phyloP scores from a whole-genome alignment of 2,113 vertebrate species.

The Xenopus borealis region DNA sequence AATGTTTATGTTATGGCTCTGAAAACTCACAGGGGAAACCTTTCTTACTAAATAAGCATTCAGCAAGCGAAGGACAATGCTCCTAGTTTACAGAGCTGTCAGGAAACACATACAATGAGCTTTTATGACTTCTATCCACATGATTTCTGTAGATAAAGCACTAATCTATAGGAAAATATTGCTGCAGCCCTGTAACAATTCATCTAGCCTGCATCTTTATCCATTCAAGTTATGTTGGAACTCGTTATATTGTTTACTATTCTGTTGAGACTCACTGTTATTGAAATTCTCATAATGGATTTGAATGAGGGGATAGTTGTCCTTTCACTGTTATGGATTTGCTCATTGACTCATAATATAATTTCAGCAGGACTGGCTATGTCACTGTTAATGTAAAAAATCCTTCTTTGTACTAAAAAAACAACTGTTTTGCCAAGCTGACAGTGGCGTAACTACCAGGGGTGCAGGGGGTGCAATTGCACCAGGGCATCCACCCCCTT shows the following conservation, averaged over 20 bases:
- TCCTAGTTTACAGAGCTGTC: slow-evolving; percentile 8
- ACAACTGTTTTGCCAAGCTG: too few species aligned
- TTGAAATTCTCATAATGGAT: not conserved
- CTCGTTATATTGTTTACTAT: slow-evolving; percentile 6
- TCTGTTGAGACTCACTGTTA: not conserved
- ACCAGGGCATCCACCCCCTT: too few species aligned
- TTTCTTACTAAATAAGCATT: not conserved
- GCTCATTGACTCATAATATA: too few species aligned
- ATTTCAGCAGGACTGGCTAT: too few species aligned
- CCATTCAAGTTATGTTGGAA: slow-evolving; percentile 1
- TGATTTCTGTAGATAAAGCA: not conserved
- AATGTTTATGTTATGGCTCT: too few species aligned
- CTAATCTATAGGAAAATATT: slow-evolving; percentile 13
- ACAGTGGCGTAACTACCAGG: too few species aligned
- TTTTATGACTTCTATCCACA: slow-evolving; percentile 16
- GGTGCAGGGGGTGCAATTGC: too few species aligned
- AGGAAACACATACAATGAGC: slow-evolving; percentile 19
- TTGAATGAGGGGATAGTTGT: too few species aligned
- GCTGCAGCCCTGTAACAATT: slow-evolving; percentile 1
- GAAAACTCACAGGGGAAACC: slow-evolving; percentile 13
- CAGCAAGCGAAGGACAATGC: slow-evolving; percentile 1
- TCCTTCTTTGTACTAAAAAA: too few species aligned
- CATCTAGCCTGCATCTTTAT: slow-evolving; percentile 12
- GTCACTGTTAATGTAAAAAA: too few species aligned
- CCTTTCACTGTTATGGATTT: too few species aligned